Evolutionary conservation across 2,888 invertebrate species (phyloP).

Genomic region (Drosophila fungiperda): DNA sequence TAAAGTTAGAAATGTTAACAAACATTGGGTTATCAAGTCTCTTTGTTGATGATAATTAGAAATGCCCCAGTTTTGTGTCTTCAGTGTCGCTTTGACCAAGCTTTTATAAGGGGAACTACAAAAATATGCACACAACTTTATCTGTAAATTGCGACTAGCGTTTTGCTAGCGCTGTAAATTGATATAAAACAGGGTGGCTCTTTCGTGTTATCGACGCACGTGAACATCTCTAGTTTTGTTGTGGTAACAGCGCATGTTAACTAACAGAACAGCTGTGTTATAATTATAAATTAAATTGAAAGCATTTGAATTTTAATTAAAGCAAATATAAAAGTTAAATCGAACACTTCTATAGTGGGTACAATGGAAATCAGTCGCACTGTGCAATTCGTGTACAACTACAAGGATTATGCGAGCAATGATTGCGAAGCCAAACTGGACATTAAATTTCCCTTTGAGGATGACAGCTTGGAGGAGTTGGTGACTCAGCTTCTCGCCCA

Average conservation of each 20-base stretch:
- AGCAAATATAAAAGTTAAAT: background rate
- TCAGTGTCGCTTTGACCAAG: background rate
- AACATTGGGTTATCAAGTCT: background rate
- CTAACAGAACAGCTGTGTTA: conserved; percentile 12
- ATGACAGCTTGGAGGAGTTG: conserved; percentile 80
- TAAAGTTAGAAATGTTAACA: background rate
- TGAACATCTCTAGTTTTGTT: conserved; percentile 15
- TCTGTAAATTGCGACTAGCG: background rate
- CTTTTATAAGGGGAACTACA: background rate
- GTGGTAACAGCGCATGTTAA: conserved; percentile 22
- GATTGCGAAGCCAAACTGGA: conserved; percentile 60
- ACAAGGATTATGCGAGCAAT: conserved; percentile 78
- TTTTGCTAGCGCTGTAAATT: background rate
- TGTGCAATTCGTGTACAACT: conserved; percentile 79
- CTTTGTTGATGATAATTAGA: background rate
- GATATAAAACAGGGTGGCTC: background rate
- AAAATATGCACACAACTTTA: background rate
- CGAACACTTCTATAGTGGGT: background rate
- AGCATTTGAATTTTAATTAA: background rate
- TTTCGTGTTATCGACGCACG: background rate
- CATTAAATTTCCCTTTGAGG: conserved; percentile 78
- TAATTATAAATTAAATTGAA: background rate
- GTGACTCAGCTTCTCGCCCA: conserved; percentile 78
- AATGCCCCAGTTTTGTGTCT: background rate
- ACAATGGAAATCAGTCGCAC: conserved; percentile 55